phyloP scores from a whole-genome alignment of 2,888 invertebrate species.

The Aphidoletes aphidimyza region DNA sequence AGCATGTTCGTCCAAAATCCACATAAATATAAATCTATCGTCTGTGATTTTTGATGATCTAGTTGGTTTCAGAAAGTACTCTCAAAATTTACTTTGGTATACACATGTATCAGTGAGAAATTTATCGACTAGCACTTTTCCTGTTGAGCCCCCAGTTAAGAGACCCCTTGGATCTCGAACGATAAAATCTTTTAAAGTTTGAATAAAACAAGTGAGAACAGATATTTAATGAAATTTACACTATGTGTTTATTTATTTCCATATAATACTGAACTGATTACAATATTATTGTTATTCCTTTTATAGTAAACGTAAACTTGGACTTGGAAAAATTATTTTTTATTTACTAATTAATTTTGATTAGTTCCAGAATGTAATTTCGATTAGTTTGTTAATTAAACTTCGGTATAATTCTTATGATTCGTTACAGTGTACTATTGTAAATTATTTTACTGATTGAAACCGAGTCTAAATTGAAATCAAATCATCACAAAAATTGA shows the following conservation, averaged over 20 bases:
- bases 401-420: constrained; percentile 10
- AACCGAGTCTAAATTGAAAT: constrained; percentile 1
- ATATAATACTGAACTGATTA: constrained; percentile 3
- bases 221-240: background rate
- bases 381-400: constrained; percentile 10
- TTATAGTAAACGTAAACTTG: background rate
- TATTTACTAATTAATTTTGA: background rate
- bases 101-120: background rate
- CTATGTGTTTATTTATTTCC: constrained; percentile 3
- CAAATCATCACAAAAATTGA: background rate
- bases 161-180: background rate
- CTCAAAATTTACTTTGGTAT: constrained; percentile 3
- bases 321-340: constrained; percentile 10
- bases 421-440: constrained; percentile 10
- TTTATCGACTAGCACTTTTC: background rate
- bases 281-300: constrained; percentile 3
- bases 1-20: too few species aligned
- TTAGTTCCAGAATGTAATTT: background rate
- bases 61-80: background rate
- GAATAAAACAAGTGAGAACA: constrained; percentile 1
- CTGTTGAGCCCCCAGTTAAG: background rate
- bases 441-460: constrained; percentile 3
- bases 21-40: background rate
- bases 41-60: background rate
- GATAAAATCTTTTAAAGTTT: constrained; percentile 1